Evolutionary conservation across 2,888 invertebrate genomes (phyloP), one percentile per base, ranked within the genome.

Genomic region (Criorhina ranunculi): DNA sequence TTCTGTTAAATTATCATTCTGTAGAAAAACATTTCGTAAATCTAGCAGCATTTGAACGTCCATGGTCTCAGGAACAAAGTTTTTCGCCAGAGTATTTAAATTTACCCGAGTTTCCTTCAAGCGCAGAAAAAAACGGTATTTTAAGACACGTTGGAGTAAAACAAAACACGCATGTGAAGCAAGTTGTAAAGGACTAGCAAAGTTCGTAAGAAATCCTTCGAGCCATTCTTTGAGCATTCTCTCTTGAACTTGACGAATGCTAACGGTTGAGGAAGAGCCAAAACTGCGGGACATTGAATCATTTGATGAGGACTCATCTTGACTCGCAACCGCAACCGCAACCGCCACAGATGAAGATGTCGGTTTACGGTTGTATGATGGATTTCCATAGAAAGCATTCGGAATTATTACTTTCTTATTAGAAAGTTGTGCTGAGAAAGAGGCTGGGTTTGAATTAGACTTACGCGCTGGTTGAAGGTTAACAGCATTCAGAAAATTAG

Each of bases 341-440:
- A 24, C 9, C 17, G 51, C 55, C 4, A 46, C 12, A 29, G 62
- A 12, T 9, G 72, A 53, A 8, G 76, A 33, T 51, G 60, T 62
- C 0, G 44, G 29, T 15, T 86, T 87, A 0, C 77, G 15, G 5
- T 82, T 72, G 17, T 40, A 70, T 44, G 88, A 86, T 1, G 87
- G 87, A 79, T 88, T 88, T n/a, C 88, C 88, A 46, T 88, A 88
- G 66, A 88, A 88, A 31, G 88, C 88, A 81, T 89, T 88, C 9
- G 89, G 89, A 86, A 89, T 88, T 12, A 88, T 88, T 9, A 88
- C 87, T 77, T 82, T 88, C 86, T 88, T 89, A 51, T 88, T 88
- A 0, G 87, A 88, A 7, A 88, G 86, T 31, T 87, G 82, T 15
- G 88, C 88, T 2, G 87, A 88, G 29, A 88, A 88, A 8, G 88